A percentile compares a stretch with the other conserved stretches of the same genome.
These are phyloP conservation scores for Hylaeus anthracinus DNA, from an alignment of 1,140 invertebrate species.

Conservation along the genomic window DNA sequence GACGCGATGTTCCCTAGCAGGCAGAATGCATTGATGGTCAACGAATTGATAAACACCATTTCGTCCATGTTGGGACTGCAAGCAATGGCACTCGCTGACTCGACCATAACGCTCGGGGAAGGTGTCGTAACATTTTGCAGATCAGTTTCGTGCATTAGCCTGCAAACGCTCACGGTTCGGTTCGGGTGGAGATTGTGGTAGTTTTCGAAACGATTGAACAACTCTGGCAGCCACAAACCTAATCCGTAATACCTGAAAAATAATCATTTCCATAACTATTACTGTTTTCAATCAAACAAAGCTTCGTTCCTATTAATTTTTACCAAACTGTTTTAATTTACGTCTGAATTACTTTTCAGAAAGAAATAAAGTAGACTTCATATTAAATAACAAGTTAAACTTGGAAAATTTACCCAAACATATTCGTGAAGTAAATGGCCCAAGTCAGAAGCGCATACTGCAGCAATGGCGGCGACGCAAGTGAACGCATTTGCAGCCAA, in stretches of 20 bases:
- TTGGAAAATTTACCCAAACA: constrained; percentile 83
- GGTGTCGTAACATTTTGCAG: neutral
- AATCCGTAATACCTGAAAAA: constrained; percentile 85
- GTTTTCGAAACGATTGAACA: constrained; percentile 83
- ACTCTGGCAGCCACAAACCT: constrained; percentile 87
- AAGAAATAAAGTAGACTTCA: too few relatives aligned
- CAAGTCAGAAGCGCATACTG: constrained; percentile 82
- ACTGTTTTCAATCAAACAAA: too few relatives aligned
- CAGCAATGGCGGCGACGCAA: constrained; percentile 81
- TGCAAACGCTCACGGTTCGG: constrained; percentile 78
- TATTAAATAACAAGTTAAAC: too few relatives aligned
- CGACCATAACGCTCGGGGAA: neutral
- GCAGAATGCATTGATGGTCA: constrained; percentile 79
- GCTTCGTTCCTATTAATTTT: too few relatives aligned
- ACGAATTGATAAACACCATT: constrained; percentile 79
- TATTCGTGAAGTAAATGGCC: constrained; percentile 84
- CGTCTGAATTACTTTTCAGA: too few relatives aligned
- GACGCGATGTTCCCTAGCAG: constrained; percentile 78
- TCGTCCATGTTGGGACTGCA: constrained; percentile 68
- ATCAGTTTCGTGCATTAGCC: constrained; percentile 69
- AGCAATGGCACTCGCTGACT: neutral
- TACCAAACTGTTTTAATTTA: too few relatives aligned
- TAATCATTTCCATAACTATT: too few relatives aligned
- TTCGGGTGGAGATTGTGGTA: constrained; percentile 79
- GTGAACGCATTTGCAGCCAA: constrained; percentile 80